Percentiles rank a stretch among this genome's conserved stretches.
These are phyloP conservation scores for Nebria ingens DNA, from an alignment of 1,140 invertebrate genomes.

Conservation along the genomic window DNA sequence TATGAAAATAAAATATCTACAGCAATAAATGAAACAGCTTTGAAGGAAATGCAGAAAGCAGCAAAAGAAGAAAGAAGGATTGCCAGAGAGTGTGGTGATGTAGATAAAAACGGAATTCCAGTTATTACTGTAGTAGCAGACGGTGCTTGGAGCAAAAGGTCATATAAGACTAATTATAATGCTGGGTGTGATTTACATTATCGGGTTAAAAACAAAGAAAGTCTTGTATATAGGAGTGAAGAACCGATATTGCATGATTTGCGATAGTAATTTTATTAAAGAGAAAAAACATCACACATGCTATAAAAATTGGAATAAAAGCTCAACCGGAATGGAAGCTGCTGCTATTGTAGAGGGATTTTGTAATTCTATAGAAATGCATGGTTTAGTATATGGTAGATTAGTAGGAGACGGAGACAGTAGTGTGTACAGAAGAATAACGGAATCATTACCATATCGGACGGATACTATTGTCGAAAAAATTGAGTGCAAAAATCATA, in stretches of 20 bases:
- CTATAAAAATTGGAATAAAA: slow-evolving; percentile 25
- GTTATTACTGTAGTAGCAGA: too few relatives aligned
- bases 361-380: slow-evolving; percentile 19
- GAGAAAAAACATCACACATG: slow-evolving; percentile 19
- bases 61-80: too few relatives aligned
- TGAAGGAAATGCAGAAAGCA: too few relatives aligned
- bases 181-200: too few relatives aligned
- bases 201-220: background rate
- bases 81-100: too few relatives aligned
- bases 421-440: slow-evolving; percentile 17
- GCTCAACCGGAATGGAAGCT: slow-evolving; percentile 28
- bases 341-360: slow-evolving; percentile 29
- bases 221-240: background rate
- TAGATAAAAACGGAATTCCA: too few relatives aligned
- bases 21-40: too few relatives aligned
- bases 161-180: too few relatives aligned
- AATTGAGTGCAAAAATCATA: slow-evolving; percentile 23
- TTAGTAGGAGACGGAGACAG: slow-evolving; percentile 23
- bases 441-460: slow-evolving; percentile 11
- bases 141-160: too few relatives aligned
- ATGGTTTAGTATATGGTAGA: slow-evolving; percentile 24
- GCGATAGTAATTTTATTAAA: background rate
- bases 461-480: slow-evolving; percentile 25
- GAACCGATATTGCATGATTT: slow-evolving; percentile 22
- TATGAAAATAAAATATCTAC: too few relatives aligned